A percentile compares a stretch with the other conserved stretches of the same genome.
Evolutionary conservation across 2,888 invertebrate species (phyloP).

Genomic region (Achlya flavicornis): DNA sequence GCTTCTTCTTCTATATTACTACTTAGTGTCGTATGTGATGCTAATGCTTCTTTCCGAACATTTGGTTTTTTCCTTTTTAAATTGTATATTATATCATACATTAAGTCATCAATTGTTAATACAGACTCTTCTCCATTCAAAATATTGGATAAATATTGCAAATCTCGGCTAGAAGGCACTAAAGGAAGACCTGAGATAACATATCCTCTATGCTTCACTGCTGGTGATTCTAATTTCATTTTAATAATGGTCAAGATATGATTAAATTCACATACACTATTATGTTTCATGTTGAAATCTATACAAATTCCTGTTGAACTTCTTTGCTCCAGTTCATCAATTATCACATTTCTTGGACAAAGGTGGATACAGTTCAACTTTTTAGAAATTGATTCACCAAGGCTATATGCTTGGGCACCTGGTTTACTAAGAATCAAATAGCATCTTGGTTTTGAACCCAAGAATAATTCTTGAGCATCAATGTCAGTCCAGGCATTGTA

Average conservation of each 20-base stretch:
- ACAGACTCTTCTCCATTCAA: slow-evolving; percentile 64
- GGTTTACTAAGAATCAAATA: slow-evolving; percentile 86
- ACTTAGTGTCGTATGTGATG: slow-evolving; percentile 42
- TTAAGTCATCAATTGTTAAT: slow-evolving; percentile 44
- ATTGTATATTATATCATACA: slow-evolving; percentile 57
- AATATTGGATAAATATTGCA: slow-evolving; percentile 42
- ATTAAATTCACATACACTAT: slow-evolving; percentile 77
- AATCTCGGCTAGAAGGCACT: slow-evolving; percentile 66
- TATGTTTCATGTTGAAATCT: slow-evolving; percentile 82
- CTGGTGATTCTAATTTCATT: slow-evolving; percentile 75
- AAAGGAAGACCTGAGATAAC: slow-evolving; percentile 87
- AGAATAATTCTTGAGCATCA: slow-evolving; percentile 76
- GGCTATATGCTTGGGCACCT: slow-evolving; percentile 72
- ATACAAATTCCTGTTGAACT: slow-evolving; percentile 83
- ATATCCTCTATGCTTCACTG: slow-evolving; percentile 85
- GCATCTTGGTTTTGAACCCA: slow-evolving; percentile 79
- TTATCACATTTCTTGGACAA: slow-evolving; percentile 80
- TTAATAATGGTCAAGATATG: slow-evolving; percentile 79
- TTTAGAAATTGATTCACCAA: slow-evolving; percentile 83
- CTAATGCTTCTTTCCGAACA: slow-evolving; percentile 23
- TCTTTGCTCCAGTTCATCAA: slow-evolving; percentile 83
- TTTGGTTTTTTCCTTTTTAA: slow-evolving; percentile 60
- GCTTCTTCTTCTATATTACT: slow-evolving; percentile 41
- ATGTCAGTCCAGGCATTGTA: slow-evolving; percentile 77
- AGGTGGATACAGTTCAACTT: slow-evolving; percentile 84